Evolutionary conservation across 2,113 vertebrate genomes (phyloP), one percentile per base, ranked within the genome.

Genomic region (Rhadina sibilatrix): DNA sequence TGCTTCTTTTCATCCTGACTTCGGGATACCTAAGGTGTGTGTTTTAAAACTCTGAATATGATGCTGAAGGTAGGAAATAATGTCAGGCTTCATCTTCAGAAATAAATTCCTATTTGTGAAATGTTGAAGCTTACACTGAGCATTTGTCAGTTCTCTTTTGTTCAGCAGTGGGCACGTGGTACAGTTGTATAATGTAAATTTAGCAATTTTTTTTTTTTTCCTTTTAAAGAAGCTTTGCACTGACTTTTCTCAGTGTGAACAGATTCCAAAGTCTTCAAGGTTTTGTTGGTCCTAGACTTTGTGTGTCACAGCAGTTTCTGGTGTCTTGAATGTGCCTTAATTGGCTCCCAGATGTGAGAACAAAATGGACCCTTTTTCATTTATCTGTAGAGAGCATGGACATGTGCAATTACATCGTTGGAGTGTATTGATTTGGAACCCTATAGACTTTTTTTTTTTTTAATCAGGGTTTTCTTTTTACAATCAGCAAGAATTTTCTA

Each of bases 271-370:
- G 40, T 85, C 87, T 68, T 75, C 15, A 54, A 37, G 18, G 60
- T 89, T 89, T 93, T 83, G 59, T 92, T 93, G 23, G 19, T 86
- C 56, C 33, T 66, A 42, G 44, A 37, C 59, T 91, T 91, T 90
- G 53, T 91, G 8, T 84, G 63, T 77, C 60, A 66, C 54, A 74
- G 66, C 68, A 54, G 75, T 89, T 87, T 82, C 9, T 54, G 13
- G 44, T 44, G 49, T 81, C 64, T 81, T 94, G 63, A 72, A 57
- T 72, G 57, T 28, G 50, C 24, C 56, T 69, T 96, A 91, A 94
- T 71, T 89, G 81, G 69, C 90, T 90, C 68, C 90, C 75, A 61
- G 89, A 90, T 44, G 88, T 40, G 77, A 81, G 83, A 78, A 49
- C 47, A 83, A 83, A 86, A 91, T 56, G 53, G 83, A 52, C 17